phyloP scores from a whole-genome alignment of 2,797 vertebrate species.

The Onychomys leucogaster region DNA sequence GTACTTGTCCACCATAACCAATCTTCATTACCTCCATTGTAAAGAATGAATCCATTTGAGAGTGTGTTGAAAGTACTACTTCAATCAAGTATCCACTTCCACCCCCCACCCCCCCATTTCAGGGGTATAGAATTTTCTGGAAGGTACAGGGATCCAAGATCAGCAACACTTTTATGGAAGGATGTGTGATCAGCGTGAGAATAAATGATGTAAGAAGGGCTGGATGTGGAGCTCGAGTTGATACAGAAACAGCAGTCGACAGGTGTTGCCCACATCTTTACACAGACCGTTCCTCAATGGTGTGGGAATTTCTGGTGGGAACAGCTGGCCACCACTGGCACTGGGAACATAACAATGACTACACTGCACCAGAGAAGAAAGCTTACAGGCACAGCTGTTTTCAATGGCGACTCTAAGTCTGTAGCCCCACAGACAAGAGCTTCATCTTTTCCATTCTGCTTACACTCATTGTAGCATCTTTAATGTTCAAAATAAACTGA shows the following conservation, averaged over 20 bases:
- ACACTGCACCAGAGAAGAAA: constrained; percentile 63
- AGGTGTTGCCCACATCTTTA: constrained; percentile 65
- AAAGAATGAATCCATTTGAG: constrained; percentile 10
- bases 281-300: constrained; percentile 62
- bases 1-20: background rate
- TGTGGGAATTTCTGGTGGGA: constrained; percentile 53
- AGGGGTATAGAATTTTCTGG: constrained; percentile 21
- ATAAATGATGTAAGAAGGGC: background rate
- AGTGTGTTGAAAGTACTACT: background rate
- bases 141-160: background rate
- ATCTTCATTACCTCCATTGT: background rate
- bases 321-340: constrained; percentile 76
- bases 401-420: constrained; percentile 68
- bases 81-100: background rate
- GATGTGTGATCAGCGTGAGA: background rate
- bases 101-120: background rate
- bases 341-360: constrained; percentile 73
- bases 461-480: constrained; percentile 72
- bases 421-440: constrained; percentile 40
- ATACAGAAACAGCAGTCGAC: background rate
- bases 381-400: constrained; percentile 76
- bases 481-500: constrained; percentile 68
- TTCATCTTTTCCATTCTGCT: constrained; percentile 76
- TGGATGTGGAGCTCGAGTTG: background rate
- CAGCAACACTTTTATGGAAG: background rate